Evolutionary conservation across 2,797 vertebrate genomes (phyloP), one percentile per base, ranked within the genome.

Genomic region (Alosa sapidissima): DNA sequence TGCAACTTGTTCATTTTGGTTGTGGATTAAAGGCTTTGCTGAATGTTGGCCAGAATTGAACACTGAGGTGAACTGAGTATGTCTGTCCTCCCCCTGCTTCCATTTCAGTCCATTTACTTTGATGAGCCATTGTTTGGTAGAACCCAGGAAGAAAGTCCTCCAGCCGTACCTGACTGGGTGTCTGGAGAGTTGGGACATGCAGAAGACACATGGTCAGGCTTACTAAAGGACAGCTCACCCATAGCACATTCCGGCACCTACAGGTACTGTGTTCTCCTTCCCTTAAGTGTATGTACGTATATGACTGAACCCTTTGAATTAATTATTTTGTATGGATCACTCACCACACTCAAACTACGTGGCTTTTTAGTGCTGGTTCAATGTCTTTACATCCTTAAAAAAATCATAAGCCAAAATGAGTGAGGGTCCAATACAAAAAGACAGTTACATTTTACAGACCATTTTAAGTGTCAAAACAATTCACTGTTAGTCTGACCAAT

Each of bases 71-170:
- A 9, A 10, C 8, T 51, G 11, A 62, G 58, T 24, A 24, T 1
- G n/a, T 24, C 7, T 83, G 85, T 92, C 91, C 87, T 68, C 65
- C 91, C 93, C 90, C 0, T 2, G 72, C 7, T 78, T 78, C 41
- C 72, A 6, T 45, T 78, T 13, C 72, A 99, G 98, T 96, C 96
- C 7, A 96, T 97, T 92, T 98, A 97, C 92, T 97, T 97, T 89
- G 97, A 98, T 83, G 97, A 97, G 82, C 95, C 96, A 11, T 92
- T 95, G 91, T 89, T 91, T 54, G 84, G 91, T 60, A 89, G 48
- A 62, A 21, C 85, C 7, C 83, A 0, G 85, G 92, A 85, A 72
- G 87, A 89, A 33, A 92, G 86, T 81, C 84, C 89, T 13, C 92
- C 91, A 49, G 85, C 41, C 45, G 90, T 97, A 51, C 96, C 97